Conservation (phyloP, 2,888 invertebrate genomes). For the Sphaeridia pumilis region DNA sequence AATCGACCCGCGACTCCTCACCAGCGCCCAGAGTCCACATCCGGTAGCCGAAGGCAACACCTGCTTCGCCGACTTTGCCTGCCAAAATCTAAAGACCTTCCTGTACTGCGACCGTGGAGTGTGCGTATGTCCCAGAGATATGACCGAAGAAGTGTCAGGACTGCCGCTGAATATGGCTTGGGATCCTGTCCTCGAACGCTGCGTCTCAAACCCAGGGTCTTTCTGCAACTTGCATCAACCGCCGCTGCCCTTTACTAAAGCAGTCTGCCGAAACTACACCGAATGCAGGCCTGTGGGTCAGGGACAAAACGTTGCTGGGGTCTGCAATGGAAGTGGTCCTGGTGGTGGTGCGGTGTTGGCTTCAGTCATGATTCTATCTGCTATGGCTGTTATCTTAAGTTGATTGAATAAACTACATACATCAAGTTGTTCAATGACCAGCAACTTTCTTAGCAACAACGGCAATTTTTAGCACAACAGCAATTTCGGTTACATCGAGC, state of each 20-base stretch:
- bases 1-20: background rate
- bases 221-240: background rate
- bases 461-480: background rate
- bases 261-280: background rate
- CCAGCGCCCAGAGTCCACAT: background rate
- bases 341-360: no score
- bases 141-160: background rate
- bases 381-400: no score
- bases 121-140: background rate
- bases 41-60: background rate
- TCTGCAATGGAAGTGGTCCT: background rate
- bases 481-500: background rate
- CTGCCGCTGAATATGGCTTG: background rate
- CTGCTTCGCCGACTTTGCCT: background rate
- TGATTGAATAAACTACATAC: background rate
- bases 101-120: background rate
- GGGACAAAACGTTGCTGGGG: background rate
- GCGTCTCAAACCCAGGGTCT: background rate
- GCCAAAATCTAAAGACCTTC: background rate
- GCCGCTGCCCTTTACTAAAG: background rate
- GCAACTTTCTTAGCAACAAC: background rate
- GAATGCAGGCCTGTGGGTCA: background rate
- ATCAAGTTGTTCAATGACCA: background rate
- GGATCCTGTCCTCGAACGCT: background rate
- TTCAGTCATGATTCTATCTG: no score